Base-by-base conservation (phyloP, 1,140 invertebrate species). In the Lepidurus couesii region DNA sequence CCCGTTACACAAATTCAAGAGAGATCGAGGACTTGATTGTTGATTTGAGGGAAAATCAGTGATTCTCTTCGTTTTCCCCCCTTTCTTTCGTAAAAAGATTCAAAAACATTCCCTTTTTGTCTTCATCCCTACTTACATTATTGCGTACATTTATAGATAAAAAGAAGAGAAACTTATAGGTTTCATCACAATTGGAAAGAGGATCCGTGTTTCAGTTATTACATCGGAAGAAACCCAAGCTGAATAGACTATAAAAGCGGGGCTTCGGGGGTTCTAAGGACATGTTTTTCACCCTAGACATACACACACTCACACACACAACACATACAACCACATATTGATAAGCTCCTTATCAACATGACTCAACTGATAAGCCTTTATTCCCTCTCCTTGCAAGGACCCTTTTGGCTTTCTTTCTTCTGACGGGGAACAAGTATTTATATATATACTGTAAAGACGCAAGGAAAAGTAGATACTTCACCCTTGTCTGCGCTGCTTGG, bases 351-450 rank as follows among this genome's bases (percentile, higher is more conserved):
- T 65, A 65, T 65, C 53, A 65, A 65, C 21, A 21, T 65, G 53
- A 65, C 53, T 65, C 53, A 65, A 65, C 53, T 65, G 53, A 65
- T 65, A 65, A 65, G 13, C 53, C 53, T 65, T 65, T 65, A 21
- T 16, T 13, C 53, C 21, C 53, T 13, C 53, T 65, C 53, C 53
- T 65, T 9, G n/a, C 21, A 65, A 65, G 7, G 21, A 13, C 53
- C 53, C 53, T 21, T 65, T 65, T 21, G n/a, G 4, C 53, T 21
- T 21, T 0, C 6, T 16, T 47, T 10, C 47, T 53, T 65, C 53
- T 65, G 8, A n/a, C 21, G 16, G 16, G 21, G 21, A 65, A 34
- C 34, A 34, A 34, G 34, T 34, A 34, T 4, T 34, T 65, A 21
- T 65, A 21, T 65, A 21, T 65, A 16, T 65, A 65, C 53, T 65